phyloP scores from a whole-genome alignment of 2,797 vertebrate species.

The Nasua narica region DNA sequence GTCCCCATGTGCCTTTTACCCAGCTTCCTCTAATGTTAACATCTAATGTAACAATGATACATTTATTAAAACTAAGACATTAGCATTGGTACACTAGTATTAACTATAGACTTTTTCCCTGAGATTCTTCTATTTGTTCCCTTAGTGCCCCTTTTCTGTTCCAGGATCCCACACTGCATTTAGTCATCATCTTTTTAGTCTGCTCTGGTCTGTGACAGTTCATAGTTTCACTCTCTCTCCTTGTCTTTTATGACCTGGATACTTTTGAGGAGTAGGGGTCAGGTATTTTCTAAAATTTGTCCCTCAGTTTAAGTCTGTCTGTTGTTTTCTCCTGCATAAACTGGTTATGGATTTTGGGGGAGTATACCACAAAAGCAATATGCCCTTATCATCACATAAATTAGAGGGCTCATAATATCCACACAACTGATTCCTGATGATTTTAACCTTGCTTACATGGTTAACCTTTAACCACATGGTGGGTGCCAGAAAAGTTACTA shows the following conservation, averaged over 20 bases:
- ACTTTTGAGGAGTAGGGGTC: background rate
- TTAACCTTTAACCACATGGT: too few relatives aligned
- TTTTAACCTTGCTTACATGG: background rate
- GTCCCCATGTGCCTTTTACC: background rate
- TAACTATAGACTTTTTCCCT: background rate
- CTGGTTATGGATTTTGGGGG: background rate
- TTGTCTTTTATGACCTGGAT: background rate
- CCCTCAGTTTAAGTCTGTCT: background rate
- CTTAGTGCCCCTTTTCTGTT: background rate
- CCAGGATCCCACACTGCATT: background rate
- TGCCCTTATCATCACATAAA: background rate
- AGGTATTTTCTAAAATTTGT: background rate
- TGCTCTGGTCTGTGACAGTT: background rate
- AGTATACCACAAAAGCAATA: background rate
- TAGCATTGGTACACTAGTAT: background rate
- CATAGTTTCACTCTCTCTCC: background rate
- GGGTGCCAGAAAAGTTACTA: background rate
- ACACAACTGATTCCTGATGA: background rate
- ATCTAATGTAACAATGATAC: background rate
- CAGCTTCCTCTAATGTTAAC: background rate
- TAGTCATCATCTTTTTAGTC: background rate
- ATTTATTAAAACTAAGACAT: constrained; percentile 22
- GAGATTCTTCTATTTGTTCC: background rate
- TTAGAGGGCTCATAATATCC: background rate
- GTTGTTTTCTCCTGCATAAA: background rate